phyloP scores from a whole-genome alignment of 1,140 invertebrate species.

The Drosophila albomicans region DNA sequence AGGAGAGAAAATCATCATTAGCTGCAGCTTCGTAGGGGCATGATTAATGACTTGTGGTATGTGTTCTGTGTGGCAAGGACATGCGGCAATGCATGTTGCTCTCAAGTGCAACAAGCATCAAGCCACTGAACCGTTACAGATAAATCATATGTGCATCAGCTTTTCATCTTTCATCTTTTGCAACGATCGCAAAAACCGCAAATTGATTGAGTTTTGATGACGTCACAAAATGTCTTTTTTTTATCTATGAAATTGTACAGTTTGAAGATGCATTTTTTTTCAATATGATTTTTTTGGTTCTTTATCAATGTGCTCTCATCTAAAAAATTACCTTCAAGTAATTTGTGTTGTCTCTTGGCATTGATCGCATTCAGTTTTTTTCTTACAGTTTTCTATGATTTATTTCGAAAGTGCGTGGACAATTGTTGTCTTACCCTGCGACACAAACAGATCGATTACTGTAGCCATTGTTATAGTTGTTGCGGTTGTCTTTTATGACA shows the following conservation, averaged over 20 bases:
- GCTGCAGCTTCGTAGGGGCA: slow-evolving; percentile 48
- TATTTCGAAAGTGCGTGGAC: slow-evolving; percentile 55
- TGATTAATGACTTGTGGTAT: slow-evolving; percentile 65
- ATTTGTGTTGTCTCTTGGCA: slow-evolving; percentile 60
- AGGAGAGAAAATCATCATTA: slow-evolving; percentile 58
- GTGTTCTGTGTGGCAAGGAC: slow-evolving; percentile 41
- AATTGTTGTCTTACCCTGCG: slow-evolving; percentile 41
- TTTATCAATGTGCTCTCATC: slow-evolving; percentile 78
- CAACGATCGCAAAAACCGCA: slow-evolving; percentile 57
- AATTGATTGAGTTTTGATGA: slow-evolving; percentile 80
- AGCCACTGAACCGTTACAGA: slow-evolving; percentile 66
- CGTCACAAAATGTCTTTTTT: slow-evolving; percentile 50
- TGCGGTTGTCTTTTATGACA: slow-evolving; percentile 31
- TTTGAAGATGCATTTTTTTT: slow-evolving; percentile 31
- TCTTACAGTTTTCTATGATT: slow-evolving; percentile 57
- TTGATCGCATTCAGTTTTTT: slow-evolving; percentile 42
- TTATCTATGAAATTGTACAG: slow-evolving; percentile 14
- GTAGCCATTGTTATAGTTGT: slow-evolving; percentile 20
- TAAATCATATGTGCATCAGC: slow-evolving; percentile 56
- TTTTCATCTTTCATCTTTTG: slow-evolving; percentile 41
- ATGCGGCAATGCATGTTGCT: slow-evolving; percentile 52
- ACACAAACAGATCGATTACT: slow-evolving; percentile 67
- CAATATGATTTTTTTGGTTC: slow-evolving; percentile 31
- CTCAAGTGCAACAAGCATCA: slow-evolving; percentile 65
- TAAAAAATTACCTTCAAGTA: slow-evolving; percentile 80